These are phyloP conservation scores for Pammene fasciana DNA, from an alignment of 2,888 invertebrate genomes.

Conservation along the genomic window DNA sequence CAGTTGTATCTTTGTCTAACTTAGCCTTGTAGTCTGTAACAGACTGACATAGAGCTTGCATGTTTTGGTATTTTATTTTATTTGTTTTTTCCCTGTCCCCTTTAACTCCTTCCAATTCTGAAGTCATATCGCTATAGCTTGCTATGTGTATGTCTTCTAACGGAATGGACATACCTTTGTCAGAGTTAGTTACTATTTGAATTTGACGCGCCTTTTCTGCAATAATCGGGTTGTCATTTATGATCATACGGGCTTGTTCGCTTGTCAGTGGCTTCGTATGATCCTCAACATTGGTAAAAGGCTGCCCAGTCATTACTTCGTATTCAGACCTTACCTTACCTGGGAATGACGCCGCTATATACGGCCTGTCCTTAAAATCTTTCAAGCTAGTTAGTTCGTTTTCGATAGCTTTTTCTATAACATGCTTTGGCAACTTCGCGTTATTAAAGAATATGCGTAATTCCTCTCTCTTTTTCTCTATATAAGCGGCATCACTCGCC, in stretches of 20 bases:
- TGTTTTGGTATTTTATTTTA: constrained; percentile 68
- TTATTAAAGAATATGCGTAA: constrained; percentile 67
- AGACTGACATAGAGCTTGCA: constrained; percentile 65
- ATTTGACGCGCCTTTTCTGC: constrained; percentile 74
- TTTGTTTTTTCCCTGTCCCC: constrained; percentile 61
- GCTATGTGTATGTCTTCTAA: constrained; percentile 65
- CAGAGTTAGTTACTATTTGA: constrained; percentile 62
- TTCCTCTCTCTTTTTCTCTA: constrained; percentile 66
- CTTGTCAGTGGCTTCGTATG: constrained; percentile 60
- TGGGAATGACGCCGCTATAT: constrained; percentile 67
- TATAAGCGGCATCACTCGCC: constrained; percentile 53
- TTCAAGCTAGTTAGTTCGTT: constrained; percentile 68
- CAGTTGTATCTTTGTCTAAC: constrained; percentile 35
- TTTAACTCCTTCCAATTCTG: constrained; percentile 62
- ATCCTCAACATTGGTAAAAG: constrained; percentile 69
- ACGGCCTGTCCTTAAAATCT: constrained; percentile 55
- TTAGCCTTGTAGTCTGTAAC: constrained; percentile 57
- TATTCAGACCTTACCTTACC: constrained; percentile 69
- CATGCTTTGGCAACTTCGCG: constrained; percentile 61
- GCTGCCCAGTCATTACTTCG: constrained; percentile 78
- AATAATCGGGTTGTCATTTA: constrained; percentile 69
- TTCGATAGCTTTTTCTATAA: constrained; percentile 67
- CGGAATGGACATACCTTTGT: constrained; percentile 57
- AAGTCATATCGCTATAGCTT: constrained; percentile 59
- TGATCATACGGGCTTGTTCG: constrained; percentile 64